Evolutionary conservation across 2,888 invertebrate genomes (phyloP).

Genomic region (Ennomos quercinarius): DNA sequence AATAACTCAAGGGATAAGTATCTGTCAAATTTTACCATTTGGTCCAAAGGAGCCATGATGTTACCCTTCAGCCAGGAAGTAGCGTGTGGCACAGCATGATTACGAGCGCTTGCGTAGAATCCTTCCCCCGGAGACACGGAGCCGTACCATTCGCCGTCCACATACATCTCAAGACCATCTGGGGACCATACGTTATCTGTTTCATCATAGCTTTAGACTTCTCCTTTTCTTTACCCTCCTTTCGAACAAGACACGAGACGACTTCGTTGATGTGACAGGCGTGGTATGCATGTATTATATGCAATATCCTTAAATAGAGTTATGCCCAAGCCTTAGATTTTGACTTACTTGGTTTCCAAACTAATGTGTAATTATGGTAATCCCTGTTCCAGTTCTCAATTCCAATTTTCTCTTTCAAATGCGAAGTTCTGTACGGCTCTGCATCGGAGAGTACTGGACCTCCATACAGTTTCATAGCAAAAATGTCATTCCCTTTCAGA

Average conservation of each 20-base stretch:
- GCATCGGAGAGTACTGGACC: constrained; percentile 70
- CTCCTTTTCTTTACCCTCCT: too few species aligned
- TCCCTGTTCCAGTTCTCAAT: constrained; percentile 83
- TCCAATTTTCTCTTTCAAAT: constrained; percentile 70
- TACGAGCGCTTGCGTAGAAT: constrained; percentile 67
- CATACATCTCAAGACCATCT: constrained; percentile 80
- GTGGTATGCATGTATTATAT: too few species aligned
- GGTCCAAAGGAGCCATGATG: constrained; percentile 75
- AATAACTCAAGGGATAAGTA: too few species aligned
- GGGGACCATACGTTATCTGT: constrained; percentile 17
- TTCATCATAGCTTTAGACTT: too few species aligned
- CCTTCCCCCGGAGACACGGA: constrained; percentile 72
- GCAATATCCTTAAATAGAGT: too few species aligned
- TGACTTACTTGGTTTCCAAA: constrained; percentile 86
- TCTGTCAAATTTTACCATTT: constrained; percentile 57
- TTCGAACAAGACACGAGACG: too few species aligned
- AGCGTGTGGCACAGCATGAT: constrained; percentile 68
- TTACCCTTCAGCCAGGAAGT: constrained; percentile 67
- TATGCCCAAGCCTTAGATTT: too few species aligned
- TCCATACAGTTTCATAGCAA: constrained; percentile 66
- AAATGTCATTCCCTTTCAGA: constrained; percentile 86
- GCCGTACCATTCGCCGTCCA: constrained; percentile 82
- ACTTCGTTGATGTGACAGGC: too few species aligned
- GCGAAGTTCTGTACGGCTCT: constrained; percentile 72
- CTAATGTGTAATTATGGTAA: constrained; percentile 88